Evolutionary conservation across 2,113 vertebrate species (phyloP), one percentile per base, ranked within the genome.

Genomic region (Orientallactaga bullata): DNA sequence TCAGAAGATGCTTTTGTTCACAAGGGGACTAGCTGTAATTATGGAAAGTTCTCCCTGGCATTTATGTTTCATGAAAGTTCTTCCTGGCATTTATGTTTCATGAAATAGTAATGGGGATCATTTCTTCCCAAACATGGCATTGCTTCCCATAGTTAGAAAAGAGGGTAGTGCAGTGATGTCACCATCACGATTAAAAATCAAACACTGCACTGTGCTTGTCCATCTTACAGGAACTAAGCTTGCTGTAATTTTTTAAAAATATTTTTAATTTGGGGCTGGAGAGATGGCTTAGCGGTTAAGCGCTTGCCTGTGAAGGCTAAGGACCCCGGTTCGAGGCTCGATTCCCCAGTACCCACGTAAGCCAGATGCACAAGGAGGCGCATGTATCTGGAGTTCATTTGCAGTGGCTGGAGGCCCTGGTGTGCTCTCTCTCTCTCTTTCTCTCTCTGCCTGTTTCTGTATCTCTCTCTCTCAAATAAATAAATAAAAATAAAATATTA

Each of bases 41-140:
- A 13, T 30, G 2, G 28, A 18, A 51, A 72, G 20, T 82, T 78
- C 85, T 89, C 69, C 21, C 72, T 72, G 58, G 26, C 30, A 69
- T 81, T 94, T 93, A 28, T 47, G 58, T 88, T 60, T 60, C 20
- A n/a, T 83, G 71, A 88, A 94, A 20, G n/a, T n/a, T n/a, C n/a
- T n/a, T 73, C 21, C 72, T 72, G 58, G 24, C 30, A 69, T 81
- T 94, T 93, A 23, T 47, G 58, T 88, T 61, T 60, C 17, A 35
- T 83, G 71, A 88, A 94, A 20, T 65, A 69, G 26, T 42, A 92
- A 66, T 76, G 32, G 73, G 55, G 26, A 73, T 51, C 23, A 93
- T 85, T 81, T 88, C 65, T 82, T 68, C n/a, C 39, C 51, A 95
- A 81, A 58, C 5, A 76, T 58, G 68, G 55, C 87, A 84, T 82